Evolutionary conservation across 1,140 invertebrate species (phyloP).

Genomic region (Eciton burchellii): DNA sequence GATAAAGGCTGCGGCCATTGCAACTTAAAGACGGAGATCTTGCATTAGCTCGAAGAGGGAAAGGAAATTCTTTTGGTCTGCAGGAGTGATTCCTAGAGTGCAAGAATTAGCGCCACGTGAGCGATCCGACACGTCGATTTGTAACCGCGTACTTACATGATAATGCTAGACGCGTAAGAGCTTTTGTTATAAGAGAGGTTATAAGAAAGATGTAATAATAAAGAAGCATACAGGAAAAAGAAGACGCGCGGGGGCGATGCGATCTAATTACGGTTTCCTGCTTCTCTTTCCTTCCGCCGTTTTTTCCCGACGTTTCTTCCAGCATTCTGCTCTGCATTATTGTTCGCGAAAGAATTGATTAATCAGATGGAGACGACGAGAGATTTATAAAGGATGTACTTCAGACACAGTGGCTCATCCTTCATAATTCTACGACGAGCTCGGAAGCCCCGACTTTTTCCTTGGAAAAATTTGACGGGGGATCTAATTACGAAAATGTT

Average conservation of each 20-base stretch:
- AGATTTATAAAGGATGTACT: conserved; percentile 40
- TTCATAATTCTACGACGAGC: conserved; percentile 42
- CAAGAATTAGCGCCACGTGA: not conserved
- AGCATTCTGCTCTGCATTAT: conserved; percentile 31
- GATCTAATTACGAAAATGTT: conserved; percentile 18
- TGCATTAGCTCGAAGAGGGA: not conserved
- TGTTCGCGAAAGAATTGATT: conserved; percentile 43
- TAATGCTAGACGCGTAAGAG: conserved; percentile 67
- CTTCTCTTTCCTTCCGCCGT: not conserved
- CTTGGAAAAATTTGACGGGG: conserved; percentile 16
- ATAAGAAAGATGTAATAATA: conserved; percentile 16
- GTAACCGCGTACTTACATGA: conserved; percentile 37
- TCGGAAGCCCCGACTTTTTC: not conserved
- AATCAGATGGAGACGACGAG: conserved; percentile 30
- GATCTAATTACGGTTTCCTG: conserved; percentile 30
- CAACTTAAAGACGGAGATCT: conserved; percentile 66
- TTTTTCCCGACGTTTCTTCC: not conserved
- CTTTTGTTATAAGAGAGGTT: conserved; percentile 47
- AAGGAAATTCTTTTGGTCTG: not conserved
- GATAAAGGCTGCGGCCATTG: conserved; percentile 60
- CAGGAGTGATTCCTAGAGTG: not conserved
- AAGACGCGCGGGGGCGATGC: not conserved
- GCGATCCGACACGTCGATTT: conserved; percentile 10
- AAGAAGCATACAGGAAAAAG: conserved; percentile 53
- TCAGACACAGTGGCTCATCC: conserved; percentile 31